Conservation (phyloP, 2,888 invertebrate genomes). For the Drosophila lutescens region DNA sequence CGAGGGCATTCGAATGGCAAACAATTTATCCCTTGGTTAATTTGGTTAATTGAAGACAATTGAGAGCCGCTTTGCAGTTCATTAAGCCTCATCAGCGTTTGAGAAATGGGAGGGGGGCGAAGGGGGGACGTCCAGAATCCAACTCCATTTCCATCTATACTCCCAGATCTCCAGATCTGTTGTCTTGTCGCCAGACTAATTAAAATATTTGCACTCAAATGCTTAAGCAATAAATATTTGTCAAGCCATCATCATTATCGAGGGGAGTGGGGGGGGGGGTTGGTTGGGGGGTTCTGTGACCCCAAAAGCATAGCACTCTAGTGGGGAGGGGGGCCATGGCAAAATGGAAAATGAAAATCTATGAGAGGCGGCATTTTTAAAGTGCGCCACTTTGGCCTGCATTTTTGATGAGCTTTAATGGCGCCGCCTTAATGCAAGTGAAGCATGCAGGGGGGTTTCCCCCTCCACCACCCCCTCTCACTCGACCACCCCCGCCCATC, state of each 20-base stretch:
- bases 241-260: conserved; percentile 76
- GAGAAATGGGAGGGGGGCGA: not conserved
- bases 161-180: conserved; percentile 23
- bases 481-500: conserved; percentile 1
- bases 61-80: conserved; percentile 79
- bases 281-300: conserved; percentile 4
- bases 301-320: conserved; percentile 41
- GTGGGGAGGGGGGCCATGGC: conserved; percentile 2
- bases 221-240: conserved; percentile 79
- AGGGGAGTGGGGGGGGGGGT: not conserved
- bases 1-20: conserved; percentile 36
- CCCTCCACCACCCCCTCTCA: not conserved
- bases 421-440: conserved; percentile 75
- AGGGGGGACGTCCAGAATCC: not conserved
- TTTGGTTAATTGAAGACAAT: conserved; percentile 79
- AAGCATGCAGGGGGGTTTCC: conserved; percentile 4
- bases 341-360: conserved; percentile 59
- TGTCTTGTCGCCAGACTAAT: conserved; percentile 74
- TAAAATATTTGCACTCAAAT: conserved; percentile 81
- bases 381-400: conserved; percentile 65
- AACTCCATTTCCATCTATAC: conserved; percentile 14
- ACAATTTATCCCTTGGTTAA: conserved; percentile 68
- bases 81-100: conserved; percentile 64
- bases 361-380: conserved; percentile 73
- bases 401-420: conserved; percentile 77